Base-by-base conservation (phyloP, 2,797 vertebrate genomes). In the Ceyx erithaca region DNA sequence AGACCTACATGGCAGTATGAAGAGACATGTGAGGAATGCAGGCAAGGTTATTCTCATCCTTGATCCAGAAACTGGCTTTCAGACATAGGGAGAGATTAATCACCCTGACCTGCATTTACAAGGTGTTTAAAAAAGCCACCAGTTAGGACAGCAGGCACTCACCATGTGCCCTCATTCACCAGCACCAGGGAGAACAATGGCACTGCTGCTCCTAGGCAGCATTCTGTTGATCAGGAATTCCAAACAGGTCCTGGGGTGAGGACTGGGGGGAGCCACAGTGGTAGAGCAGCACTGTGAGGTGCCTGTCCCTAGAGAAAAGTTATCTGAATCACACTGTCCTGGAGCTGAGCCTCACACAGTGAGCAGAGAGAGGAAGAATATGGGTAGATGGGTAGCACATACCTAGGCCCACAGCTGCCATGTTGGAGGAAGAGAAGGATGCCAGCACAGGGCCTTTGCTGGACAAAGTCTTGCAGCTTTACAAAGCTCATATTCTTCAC, bases 61-160 rank as follows among this genome's bases (percentile, higher is more conserved):
- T 85, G 68, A 88, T 92, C 68, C 90, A 92, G 75, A 84, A 94
- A 96, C 12, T 92, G 68, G 80, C 83, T 95, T 96, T 95, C 92
- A 92, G 92, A 72, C 86, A 94, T 91, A 89, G 86, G 4, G 25
- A 93, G 33, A 71, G 66, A 89, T 69, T 93, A 93, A 95, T 93
- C 86, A 76, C 81, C 48, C 84, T 61, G 88, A 94, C 72, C 63
- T 87, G 54, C 6, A 6, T 78, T 55, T 49, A 55, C 45, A 76
- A 17, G 41, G 30, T 78, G 84, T 35, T 90, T 52, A 46, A 41
- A 87, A 92, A 89, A 55, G 51, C 15, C 37, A 63, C 35, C 68
- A 78, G 13, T 14, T 54, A 94, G 66, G 83, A 71, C 54, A 68
- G 61, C 19, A 85, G 37, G 46, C 40, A 37, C 62, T 71, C 68